phyloP scores from a whole-genome alignment of 2,888 invertebrate genomes.

The Ichneumoninae sp. region DNA sequence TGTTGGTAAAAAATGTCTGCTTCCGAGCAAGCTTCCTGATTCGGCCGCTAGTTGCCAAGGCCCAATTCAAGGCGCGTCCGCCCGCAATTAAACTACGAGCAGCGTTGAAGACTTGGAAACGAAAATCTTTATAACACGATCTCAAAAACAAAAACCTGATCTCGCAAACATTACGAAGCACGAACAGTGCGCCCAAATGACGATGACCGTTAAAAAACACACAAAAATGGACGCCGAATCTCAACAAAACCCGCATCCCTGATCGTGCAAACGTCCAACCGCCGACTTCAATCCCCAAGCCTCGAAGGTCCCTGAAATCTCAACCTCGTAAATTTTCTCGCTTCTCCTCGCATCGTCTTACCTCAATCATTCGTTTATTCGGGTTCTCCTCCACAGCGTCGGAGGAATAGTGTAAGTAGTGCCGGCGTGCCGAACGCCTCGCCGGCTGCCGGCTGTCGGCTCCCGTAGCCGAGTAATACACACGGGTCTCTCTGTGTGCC shows the following conservation, averaged over 20 bases:
- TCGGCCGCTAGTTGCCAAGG: neutral
- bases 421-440: slow-evolving; percentile 44
- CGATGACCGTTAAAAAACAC: neutral
- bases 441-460: slow-evolving; percentile 56
- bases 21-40: neutral
- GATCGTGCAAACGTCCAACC: neutral
- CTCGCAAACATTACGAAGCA: neutral
- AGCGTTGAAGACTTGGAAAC: neutral
- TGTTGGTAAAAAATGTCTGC: neutral
- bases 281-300: neutral
- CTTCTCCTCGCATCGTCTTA: neutral
- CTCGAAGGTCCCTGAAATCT: neutral
- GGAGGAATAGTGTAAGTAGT: slow-evolving; percentile 18
- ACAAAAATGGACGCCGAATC: neutral
- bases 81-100: neutral
- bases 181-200: neutral
- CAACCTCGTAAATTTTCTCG: neutral
- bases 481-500: slow-evolving; percentile 17
- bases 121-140: too few species aligned
- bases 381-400: neutral
- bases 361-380: neutral
- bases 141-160: too few species aligned
- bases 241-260: neutral
- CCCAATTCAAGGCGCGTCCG: neutral
- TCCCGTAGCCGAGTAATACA: slow-evolving; percentile 16